Percentiles rank a stretch among this genome's conserved stretches.
Conservation (phyloP, 2,113 vertebrate species). For the Cercocebus atys region DNA sequence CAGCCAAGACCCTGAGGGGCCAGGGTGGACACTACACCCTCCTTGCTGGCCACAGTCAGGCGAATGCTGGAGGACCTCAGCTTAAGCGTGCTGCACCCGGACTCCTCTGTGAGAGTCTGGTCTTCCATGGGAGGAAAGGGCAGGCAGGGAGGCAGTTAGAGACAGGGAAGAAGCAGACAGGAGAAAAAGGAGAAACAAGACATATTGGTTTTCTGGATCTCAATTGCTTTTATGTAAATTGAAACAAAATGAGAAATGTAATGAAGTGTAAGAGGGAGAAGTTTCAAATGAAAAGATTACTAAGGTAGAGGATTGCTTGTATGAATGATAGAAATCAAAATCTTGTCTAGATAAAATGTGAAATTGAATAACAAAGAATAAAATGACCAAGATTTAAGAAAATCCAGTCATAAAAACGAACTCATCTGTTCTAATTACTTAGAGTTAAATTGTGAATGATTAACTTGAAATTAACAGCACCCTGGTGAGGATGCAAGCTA, state of each 20-base stretch:
- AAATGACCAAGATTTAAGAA: conserved; percentile 53
- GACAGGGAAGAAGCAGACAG: not conserved
- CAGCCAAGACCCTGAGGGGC: not conserved
- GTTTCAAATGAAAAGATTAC: conserved; percentile 26
- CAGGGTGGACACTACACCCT: accelerated
- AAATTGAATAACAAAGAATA: conserved; percentile 46
- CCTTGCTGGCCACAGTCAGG: not conserved
- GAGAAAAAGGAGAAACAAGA: not conserved
- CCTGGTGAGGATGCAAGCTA: conserved; percentile 37
- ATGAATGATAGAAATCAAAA: conserved; percentile 46
- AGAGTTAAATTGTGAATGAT: conserved; percentile 57
- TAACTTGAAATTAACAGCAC: conserved; percentile 49
- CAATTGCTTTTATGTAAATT: conserved; percentile 66
- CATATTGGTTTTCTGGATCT: not conserved
- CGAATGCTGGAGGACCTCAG: not conserved
- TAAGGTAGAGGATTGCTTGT: conserved; percentile 3
- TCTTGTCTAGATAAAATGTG: conserved; percentile 48
- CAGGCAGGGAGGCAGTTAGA: not conserved
- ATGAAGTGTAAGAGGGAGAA: conserved; percentile 50
- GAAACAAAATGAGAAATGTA: conserved; percentile 66
- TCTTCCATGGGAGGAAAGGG: not conserved
- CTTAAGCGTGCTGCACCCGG: not conserved
- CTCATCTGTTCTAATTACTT: conserved; percentile 51
- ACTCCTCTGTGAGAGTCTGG: not conserved
- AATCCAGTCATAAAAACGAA: conserved; percentile 42